A percentile compares a stretch with the other conserved stretches of the same genome.
Conservation (phyloP, 2,113 vertebrate genomes). For the Colaptes auratus region DNA sequence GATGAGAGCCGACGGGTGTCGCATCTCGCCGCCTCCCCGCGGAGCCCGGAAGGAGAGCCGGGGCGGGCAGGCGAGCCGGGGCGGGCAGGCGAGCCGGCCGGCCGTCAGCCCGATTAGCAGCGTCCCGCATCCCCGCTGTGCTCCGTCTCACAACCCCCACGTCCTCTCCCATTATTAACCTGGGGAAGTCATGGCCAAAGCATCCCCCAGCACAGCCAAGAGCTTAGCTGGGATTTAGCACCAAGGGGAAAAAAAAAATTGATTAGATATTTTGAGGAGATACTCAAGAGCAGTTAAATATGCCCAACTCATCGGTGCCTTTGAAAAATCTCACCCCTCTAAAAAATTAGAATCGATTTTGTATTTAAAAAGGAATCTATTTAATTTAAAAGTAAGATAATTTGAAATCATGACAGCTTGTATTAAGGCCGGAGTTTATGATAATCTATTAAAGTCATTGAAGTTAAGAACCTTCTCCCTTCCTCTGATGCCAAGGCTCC, state of each 20-base stretch:
- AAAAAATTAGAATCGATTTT: slow-evolving; percentile 72
- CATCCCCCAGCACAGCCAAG: background rate
- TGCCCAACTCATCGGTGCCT: slow-evolving; percentile 41
- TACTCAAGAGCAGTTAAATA: slow-evolving; percentile 30
- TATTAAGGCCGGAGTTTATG: slow-evolving; percentile 57
- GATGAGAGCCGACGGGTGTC: background rate
- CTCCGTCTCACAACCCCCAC: background rate
- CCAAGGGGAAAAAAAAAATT: background rate
- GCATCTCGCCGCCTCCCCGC: background rate
- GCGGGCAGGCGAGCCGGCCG: accelerated
- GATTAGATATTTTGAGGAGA: slow-evolving; percentile 14
- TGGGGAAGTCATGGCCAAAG: background rate
- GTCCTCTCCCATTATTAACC: background rate
- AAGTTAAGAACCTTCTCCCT: slow-evolving; percentile 34
- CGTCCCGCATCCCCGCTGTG: background rate
- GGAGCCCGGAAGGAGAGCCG: background rate
- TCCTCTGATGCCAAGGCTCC: background rate
- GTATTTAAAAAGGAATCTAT: slow-evolving; percentile 71
- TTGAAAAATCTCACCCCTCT: slow-evolving; percentile 64
- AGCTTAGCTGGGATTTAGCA: slow-evolving; percentile 1
- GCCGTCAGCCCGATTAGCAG: background rate
- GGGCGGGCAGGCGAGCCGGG: background rate
- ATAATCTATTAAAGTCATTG: slow-evolving; percentile 61
- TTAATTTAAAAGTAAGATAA: slow-evolving; percentile 68
- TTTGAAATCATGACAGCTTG: slow-evolving; percentile 64